These are phyloP conservation scores for Anastrepha obliqua DNA, from an alignment of 1,140 invertebrate species.

Conservation along the genomic window DNA sequence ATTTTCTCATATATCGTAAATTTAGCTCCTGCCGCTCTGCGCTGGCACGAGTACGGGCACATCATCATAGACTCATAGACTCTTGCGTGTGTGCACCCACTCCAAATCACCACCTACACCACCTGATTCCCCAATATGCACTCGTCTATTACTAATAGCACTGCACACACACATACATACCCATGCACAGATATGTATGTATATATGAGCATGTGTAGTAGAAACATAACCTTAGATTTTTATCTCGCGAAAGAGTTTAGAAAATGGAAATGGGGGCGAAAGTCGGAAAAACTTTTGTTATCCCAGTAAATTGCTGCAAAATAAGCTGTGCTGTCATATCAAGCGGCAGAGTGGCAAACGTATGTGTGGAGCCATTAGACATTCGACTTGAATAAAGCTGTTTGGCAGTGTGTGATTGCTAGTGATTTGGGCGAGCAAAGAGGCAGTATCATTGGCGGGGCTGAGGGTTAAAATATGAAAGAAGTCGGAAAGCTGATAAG, in stretches of 20 bases:
- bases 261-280: neutral
- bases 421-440: constrained; percentile 21
- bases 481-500: constrained; percentile 48
- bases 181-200: neutral
- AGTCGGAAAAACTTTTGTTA: constrained; percentile 42
- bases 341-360: neutral
- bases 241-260: constrained; percentile 50
- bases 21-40: neutral
- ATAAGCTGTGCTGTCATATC: constrained; percentile 42
- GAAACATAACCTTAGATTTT: constrained; percentile 43
- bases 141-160: neutral
- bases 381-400: constrained; percentile 44
- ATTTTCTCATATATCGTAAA: neutral
- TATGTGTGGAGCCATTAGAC: constrained; percentile 22
- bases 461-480: constrained; percentile 47
- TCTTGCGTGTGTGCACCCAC: neutral
- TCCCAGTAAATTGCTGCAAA: constrained; percentile 50
- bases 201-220: neutral
- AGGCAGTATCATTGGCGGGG: constrained; percentile 44
- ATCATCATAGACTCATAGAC: neutral
- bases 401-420: constrained; percentile 47
- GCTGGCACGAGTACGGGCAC: neutral
- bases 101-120: neutral
- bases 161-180: neutral
- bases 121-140: neutral